A percentile compares a stretch with the other conserved stretches of the same genome.
Conservation (phyloP, 2,888 invertebrate species). For the Nemoura dubitans region DNA sequence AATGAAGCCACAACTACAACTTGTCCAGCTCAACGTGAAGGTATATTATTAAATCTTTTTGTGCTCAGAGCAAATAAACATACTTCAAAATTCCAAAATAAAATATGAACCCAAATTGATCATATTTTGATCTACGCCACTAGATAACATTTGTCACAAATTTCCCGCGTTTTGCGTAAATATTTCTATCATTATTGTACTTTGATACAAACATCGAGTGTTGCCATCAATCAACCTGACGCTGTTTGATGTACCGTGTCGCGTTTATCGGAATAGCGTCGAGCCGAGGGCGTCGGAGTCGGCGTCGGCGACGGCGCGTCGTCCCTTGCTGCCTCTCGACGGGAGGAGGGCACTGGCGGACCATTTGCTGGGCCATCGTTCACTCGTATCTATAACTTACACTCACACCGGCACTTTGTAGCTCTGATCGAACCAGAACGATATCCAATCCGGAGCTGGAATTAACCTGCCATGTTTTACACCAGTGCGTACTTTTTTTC, state of each 20-base stretch:
- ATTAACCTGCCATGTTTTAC: too few relatives aligned
- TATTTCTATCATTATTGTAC: background rate
- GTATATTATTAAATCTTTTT: too few relatives aligned
- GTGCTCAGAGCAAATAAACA: too few relatives aligned
- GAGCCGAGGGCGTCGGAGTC: background rate
- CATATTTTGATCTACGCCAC: background rate
- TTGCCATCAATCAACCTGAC: background rate
- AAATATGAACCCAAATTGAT: too few relatives aligned
- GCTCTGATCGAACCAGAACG: background rate
- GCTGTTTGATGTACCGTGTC: background rate
- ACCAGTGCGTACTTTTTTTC: too few relatives aligned
- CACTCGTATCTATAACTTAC: conserved; percentile 18
- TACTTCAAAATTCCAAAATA: too few relatives aligned
- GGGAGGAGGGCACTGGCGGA: background rate
- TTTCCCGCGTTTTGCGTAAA: background rate
- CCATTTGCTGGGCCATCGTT: conserved; percentile 10
- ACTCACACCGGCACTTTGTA: background rate
- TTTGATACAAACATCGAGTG: background rate
- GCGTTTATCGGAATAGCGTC: background rate
- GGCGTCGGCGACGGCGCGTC: background rate
- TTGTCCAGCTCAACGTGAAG: background rate
- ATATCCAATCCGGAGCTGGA: background rate
- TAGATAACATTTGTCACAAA: background rate
- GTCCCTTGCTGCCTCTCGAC: background rate
- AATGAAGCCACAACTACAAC: background rate